Evolutionary conservation across 1,140 invertebrate genomes (phyloP).

Genomic region (Whitmania pigra): DNA sequence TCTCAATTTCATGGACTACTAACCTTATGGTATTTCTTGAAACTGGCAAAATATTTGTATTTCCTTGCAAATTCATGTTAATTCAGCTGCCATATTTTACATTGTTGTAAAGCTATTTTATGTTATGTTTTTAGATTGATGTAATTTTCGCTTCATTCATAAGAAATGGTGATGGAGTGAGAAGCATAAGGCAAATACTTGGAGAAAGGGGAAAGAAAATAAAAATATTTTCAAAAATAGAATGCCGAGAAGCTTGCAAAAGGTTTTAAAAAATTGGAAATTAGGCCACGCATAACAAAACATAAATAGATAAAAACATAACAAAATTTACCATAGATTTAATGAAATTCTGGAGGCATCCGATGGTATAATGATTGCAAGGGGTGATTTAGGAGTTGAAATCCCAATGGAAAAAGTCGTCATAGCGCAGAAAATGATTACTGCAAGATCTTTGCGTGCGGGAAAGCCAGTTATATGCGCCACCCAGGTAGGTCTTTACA

Average conservation of each 20-base stretch:
- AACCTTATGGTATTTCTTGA: no score
- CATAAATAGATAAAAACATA: no score
- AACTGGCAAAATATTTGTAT: no score
- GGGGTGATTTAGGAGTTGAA: slow-evolving; percentile 91
- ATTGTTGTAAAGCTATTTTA: slow-evolving; percentile 82
- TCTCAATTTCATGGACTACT: neutral
- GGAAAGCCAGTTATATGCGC: slow-evolving; percentile 95
- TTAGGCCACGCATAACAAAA: no score
- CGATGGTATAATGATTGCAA: slow-evolving; percentile 92
- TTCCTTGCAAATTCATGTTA: no score
- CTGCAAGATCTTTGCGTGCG: slow-evolving; percentile 41
- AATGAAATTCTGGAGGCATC: slow-evolving; percentile 82
- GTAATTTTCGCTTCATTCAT: slow-evolving; percentile 99
- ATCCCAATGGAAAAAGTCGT: slow-evolving; percentile 98
- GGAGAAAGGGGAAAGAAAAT: slow-evolving; percentile 85
- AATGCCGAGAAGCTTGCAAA: slow-evolving; percentile 87
- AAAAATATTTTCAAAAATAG: slow-evolving; percentile 89
- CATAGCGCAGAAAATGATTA: slow-evolving; percentile 88
- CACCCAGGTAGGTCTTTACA: slow-evolving; percentile 50
- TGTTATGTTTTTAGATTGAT: slow-evolving; percentile 74
- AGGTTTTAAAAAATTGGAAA: slow-evolving; percentile 42
- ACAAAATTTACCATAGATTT: slow-evolving; percentile 43
- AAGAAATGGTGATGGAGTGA: slow-evolving; percentile 71
- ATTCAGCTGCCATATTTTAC: slow-evolving; percentile 41
- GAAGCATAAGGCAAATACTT: slow-evolving; percentile 68